A percentile compares a stretch with the other conserved stretches of the same genome.
These are phyloP conservation scores for Callocephalon fimbriatum DNA, from an alignment of 2,113 vertebrate genomes.

Conservation along the genomic window DNA sequence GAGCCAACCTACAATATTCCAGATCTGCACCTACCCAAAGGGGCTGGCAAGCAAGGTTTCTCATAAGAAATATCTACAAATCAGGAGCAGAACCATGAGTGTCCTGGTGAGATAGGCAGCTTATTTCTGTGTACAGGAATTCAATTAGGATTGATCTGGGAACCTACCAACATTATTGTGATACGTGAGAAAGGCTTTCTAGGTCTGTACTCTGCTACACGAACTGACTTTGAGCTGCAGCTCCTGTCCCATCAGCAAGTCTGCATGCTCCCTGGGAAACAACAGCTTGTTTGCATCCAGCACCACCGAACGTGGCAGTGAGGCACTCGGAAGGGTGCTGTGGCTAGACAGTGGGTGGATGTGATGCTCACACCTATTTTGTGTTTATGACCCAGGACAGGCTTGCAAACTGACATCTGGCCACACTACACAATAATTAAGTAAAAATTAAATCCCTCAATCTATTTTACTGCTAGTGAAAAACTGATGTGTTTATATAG, in stretches of 20 bases:
- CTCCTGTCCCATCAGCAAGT: fast-evolving
- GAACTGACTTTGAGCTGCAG: not conserved
- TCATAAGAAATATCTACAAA: not conserved
- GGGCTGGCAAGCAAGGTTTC: not conserved
- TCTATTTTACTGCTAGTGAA: not conserved
- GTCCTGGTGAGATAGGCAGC: not conserved
- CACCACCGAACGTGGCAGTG: not conserved
- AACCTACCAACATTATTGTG: not conserved
- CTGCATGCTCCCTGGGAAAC: not conserved
- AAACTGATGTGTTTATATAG: not conserved
- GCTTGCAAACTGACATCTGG: not conserved
- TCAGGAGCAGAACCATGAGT: not conserved
- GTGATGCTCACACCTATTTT: not conserved
- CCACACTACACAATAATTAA: not conserved
- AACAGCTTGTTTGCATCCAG: not conserved
- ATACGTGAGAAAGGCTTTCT: not conserved
- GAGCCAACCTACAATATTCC: not conserved
- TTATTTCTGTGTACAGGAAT: not conserved
- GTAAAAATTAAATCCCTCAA: not conserved
- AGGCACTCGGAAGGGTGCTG: not conserved
- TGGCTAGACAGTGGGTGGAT: fast-evolving
- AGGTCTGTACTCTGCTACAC: not conserved
- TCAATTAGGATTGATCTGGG: not conserved
- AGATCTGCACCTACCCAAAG: not conserved
- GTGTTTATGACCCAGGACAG: not conserved